Percentiles rank a stretch among this genome's conserved stretches.
These are phyloP conservation scores for Polietes domitor DNA, from an alignment of 2,888 invertebrate genomes.

Conservation along the genomic window DNA sequence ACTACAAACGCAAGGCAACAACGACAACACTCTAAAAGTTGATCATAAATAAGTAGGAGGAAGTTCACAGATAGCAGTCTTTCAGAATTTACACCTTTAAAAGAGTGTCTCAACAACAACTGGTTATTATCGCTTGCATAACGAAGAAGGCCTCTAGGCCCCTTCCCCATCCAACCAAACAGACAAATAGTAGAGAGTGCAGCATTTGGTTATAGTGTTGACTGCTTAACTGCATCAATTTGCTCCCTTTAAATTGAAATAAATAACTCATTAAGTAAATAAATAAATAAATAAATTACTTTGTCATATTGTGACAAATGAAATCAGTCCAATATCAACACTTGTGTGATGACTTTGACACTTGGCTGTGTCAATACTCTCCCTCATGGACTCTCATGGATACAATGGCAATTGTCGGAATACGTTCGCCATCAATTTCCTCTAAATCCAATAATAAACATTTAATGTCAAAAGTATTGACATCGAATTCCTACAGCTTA, in stretches of 20 bases:
- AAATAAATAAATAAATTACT: neutral
- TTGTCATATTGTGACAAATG: constrained; percentile 22
- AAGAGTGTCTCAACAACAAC: constrained; percentile 42
- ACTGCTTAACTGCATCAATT: neutral
- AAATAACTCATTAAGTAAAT: neutral
- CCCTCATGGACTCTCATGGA: neutral
- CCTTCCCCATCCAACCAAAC: neutral
- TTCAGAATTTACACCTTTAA: constrained; percentile 44
- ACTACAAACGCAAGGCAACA: neutral
- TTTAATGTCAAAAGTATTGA: constrained; percentile 53
- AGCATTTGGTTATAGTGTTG: no score
- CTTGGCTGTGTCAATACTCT: neutral
- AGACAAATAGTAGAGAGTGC: no score
- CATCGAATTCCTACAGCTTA: constrained; percentile 23
- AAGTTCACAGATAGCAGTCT: constrained; percentile 33
- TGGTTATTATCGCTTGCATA: constrained; percentile 26
- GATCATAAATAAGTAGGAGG: constrained; percentile 48
- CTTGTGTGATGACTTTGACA: constrained; percentile 6
- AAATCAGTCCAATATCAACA: constrained; percentile 1
- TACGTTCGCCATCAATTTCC: neutral
- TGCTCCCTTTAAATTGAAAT: constrained; percentile 31
- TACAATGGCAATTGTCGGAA: neutral
- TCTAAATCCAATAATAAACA: constrained; percentile 41
- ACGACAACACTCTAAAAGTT: neutral
- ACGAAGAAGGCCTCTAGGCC: neutral